These are phyloP conservation scores for Microtus pennsylvanicus DNA, from an alignment of 2,113 vertebrate species.

Conservation along the genomic window DNA sequence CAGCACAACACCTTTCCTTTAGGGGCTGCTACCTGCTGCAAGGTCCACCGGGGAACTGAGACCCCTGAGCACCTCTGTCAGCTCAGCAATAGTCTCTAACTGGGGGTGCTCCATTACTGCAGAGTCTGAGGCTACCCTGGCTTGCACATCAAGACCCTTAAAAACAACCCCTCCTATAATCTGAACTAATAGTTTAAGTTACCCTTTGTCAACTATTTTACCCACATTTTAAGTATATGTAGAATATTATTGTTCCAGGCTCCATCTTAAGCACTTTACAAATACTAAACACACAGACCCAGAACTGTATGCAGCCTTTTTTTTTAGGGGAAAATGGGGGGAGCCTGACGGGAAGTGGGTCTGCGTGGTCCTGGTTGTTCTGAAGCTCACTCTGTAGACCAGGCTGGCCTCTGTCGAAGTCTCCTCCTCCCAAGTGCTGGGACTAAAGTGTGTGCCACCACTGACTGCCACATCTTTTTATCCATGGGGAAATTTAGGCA, in stretches of 20 bases:
- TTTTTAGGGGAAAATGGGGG: neutral
- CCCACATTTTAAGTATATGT: neutral
- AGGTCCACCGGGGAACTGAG: neutral
- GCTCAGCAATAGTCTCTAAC: neutral
- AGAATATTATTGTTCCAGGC: neutral
- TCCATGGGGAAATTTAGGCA: neutral
- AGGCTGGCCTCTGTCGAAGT: neutral
- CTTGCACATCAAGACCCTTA: neutral
- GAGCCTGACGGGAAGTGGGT: too few relatives aligned
- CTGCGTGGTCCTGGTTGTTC: neutral
- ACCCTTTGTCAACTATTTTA: neutral
- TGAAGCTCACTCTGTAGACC: neutral
- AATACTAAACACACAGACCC: neutral
- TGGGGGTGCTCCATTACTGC: too few relatives aligned
- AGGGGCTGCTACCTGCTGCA: neutral
- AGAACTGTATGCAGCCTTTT: neutral
- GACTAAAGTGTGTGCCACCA: neutral
- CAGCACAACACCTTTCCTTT: neutral
- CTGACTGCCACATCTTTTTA: neutral
- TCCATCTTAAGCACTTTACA: neutral
- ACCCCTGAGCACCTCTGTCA: neutral
- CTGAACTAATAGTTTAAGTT: neutral
- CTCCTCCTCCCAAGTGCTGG: neutral
- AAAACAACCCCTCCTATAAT: neutral
- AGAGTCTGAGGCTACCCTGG: neutral